Evolutionary conservation across 1,140 invertebrate genomes (phyloP).

Genomic region (Ptiloglossa arizonensis): DNA sequence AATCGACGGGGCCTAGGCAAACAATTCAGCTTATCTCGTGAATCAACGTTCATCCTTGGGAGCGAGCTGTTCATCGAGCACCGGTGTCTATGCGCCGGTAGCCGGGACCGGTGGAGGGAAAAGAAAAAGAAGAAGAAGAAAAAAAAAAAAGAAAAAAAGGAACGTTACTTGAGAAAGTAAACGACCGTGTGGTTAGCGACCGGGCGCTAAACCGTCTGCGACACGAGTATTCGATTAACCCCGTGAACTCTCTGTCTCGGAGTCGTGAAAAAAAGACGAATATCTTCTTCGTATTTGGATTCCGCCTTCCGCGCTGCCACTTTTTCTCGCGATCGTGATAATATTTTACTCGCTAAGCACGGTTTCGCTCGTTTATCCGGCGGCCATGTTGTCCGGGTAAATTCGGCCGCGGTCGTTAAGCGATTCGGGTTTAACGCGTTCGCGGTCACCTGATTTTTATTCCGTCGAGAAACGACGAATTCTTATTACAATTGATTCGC

Average conservation of each 20-base stretch:
- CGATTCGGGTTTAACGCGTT: no score
- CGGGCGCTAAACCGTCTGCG: slow-evolving; percentile 57
- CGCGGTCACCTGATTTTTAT: no score
- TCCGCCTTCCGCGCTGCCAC: slow-evolving; percentile 23
- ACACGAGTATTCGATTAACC: slow-evolving; percentile 69
- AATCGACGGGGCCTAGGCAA: slow-evolving; percentile 60
- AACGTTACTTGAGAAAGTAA: slow-evolving; percentile 55
- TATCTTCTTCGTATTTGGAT: slow-evolving; percentile 55
- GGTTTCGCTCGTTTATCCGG: no score
- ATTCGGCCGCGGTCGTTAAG: no score
- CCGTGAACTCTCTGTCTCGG: slow-evolving; percentile 49
- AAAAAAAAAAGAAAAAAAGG: no score
- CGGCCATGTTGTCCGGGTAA: no score
- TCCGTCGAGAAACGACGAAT: no score
- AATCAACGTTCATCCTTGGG: slow-evolving; percentile 62
- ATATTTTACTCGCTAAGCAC: no score
- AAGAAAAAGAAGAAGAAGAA: no score
- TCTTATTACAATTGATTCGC: no score
- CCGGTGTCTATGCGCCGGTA: background rate
- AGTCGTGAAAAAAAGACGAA: slow-evolving; percentile 37
- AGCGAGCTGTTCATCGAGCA: slow-evolving; percentile 45
- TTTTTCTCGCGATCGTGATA: no score
- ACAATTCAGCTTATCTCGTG: slow-evolving; percentile 62
- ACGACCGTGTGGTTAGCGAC: slow-evolving; percentile 56
- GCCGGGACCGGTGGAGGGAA: background rate